These are phyloP conservation scores for Cyclophora albipunctata DNA, from an alignment of 2,888 invertebrate species.

Conservation along the genomic window DNA sequence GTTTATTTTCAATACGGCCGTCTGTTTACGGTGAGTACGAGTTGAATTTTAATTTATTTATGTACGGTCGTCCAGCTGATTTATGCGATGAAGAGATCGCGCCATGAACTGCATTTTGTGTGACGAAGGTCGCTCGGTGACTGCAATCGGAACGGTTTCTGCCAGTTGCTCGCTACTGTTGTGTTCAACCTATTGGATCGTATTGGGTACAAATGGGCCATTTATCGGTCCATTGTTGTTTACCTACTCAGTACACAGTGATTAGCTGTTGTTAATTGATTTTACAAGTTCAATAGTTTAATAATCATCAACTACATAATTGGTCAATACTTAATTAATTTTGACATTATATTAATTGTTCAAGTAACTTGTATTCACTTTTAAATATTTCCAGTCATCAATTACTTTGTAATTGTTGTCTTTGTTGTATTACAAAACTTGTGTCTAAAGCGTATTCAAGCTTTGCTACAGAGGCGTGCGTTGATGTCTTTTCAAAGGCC, in stretches of 20 bases:
- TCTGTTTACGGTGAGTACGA: slow-evolving; percentile 66
- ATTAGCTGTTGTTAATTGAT: slow-evolving; percentile 19
- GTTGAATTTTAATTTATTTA: slow-evolving; percentile 59
- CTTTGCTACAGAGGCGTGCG: slow-evolving; percentile 32
- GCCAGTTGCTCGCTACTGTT: slow-evolving; percentile 23
- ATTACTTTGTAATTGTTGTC: too few relatives aligned
- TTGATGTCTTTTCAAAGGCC: slow-evolving; percentile 59
- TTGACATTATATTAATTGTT: background rate
- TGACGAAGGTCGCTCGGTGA: slow-evolving; percentile 52
- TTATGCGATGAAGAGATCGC: slow-evolving; percentile 54
- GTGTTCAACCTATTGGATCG: background rate
- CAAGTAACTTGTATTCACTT: too few relatives aligned
- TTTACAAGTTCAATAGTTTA: slow-evolving; percentile 11
- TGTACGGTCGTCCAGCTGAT: slow-evolving; percentile 54
- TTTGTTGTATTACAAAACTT: too few relatives aligned
- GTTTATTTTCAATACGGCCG: slow-evolving; percentile 60
- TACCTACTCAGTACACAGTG: slow-evolving; percentile 23
- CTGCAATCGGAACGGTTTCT: slow-evolving; percentile 46
- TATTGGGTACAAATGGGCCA: slow-evolving; percentile 29
- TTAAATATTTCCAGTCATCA: too few relatives aligned
- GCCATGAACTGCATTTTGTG: slow-evolving; percentile 52
- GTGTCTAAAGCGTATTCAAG: too few relatives aligned
- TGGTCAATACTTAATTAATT: slow-evolving; percentile 4
- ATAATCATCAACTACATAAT: background rate
- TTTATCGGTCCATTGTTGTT: slow-evolving; percentile 30